Percentiles rank a stretch among this genome's conserved stretches.
Conservation (phyloP, 2,797 vertebrate species). For the Myotis pilosus region DNA sequence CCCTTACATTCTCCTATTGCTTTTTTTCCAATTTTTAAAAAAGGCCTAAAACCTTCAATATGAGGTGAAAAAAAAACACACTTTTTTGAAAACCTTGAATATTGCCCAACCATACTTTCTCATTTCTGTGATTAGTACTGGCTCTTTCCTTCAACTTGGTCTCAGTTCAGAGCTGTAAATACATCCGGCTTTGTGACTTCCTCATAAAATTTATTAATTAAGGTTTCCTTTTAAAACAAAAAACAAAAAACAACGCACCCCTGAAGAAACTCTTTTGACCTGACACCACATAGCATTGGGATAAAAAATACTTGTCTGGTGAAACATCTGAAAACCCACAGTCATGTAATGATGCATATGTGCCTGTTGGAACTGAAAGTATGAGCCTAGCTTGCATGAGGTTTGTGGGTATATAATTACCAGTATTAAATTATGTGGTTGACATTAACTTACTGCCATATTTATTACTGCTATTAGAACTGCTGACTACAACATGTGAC, state of each 20-base stretch:
- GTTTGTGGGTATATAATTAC: slow-evolving; percentile 52
- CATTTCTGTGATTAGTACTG: not conserved
- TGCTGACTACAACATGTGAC: slow-evolving; percentile 47
- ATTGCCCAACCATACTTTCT: not conserved
- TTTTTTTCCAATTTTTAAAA: not conserved
- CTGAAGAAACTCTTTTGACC: slow-evolving; percentile 45
- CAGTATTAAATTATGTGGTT: slow-evolving; percentile 72
- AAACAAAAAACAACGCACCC: slow-evolving; percentile 29
- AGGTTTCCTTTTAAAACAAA: not conserved
- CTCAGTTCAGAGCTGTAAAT: slow-evolving; percentile 64
- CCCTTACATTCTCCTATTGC: not conserved
- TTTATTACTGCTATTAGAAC: slow-evolving; percentile 73
- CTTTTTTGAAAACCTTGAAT: slow-evolving; percentile 5
- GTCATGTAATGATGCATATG: slow-evolving; percentile 2
- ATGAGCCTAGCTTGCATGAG: not conserved
- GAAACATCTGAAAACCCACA: slow-evolving; percentile 60
- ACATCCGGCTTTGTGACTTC: slow-evolving; percentile 27
- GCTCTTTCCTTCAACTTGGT: slow-evolving; percentile 45
- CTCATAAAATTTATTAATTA: slow-evolving; percentile 66
- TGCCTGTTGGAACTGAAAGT: slow-evolving; percentile 12
- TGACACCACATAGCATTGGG: slow-evolving; percentile 4
- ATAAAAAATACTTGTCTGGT: slow-evolving; percentile 46
- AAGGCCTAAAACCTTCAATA: not conserved
- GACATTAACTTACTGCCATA: slow-evolving; percentile 61
- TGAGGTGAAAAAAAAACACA: not conserved